phyloP scores from a whole-genome alignment of 2,797 vertebrate genomes.

The Helostoma temminkii region DNA sequence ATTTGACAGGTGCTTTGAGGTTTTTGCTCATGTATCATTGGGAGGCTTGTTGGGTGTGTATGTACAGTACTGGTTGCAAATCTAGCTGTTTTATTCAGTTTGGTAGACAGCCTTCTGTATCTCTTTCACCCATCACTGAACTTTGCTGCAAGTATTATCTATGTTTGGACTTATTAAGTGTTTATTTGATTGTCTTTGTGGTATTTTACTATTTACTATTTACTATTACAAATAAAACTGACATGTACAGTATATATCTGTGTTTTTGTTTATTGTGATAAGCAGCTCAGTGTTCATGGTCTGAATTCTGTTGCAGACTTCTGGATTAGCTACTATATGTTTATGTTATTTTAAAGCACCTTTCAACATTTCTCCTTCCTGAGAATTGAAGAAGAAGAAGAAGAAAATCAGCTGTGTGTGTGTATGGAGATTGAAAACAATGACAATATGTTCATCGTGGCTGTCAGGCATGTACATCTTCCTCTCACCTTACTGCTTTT shows the following conservation, averaged over 20 bases:
- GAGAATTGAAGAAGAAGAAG: too few species aligned
- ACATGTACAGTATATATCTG: too few species aligned
- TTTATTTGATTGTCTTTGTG: too few species aligned
- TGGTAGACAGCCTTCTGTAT: conserved; percentile 36
- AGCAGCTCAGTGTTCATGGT: too few species aligned
- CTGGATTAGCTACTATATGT: too few species aligned
- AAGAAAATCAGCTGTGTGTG: neutral
- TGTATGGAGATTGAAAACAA: conserved; percentile 12
- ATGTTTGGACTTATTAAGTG: neutral
- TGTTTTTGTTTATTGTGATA: neutral
- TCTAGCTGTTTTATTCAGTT: conserved; percentile 56
- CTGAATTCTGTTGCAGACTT: too few species aligned
- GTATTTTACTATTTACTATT: neutral
- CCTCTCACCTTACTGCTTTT: conserved; percentile 44
- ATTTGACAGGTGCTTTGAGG: conserved; percentile 71
- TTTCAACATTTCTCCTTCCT: conserved; percentile 11
- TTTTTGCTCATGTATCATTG: conserved; percentile 33
- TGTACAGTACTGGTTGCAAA: conserved; percentile 31
- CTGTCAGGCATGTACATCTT: conserved; percentile 28
- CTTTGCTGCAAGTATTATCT: neutral
- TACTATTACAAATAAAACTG: neutral
- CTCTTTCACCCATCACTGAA: neutral
- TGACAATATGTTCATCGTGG: conserved; percentile 22
- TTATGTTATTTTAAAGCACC: neutral
- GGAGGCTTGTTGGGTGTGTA: conserved; percentile 7